Base-by-base conservation (phyloP, 2,888 invertebrate genomes). In the Synergus gifuensis region DNA sequence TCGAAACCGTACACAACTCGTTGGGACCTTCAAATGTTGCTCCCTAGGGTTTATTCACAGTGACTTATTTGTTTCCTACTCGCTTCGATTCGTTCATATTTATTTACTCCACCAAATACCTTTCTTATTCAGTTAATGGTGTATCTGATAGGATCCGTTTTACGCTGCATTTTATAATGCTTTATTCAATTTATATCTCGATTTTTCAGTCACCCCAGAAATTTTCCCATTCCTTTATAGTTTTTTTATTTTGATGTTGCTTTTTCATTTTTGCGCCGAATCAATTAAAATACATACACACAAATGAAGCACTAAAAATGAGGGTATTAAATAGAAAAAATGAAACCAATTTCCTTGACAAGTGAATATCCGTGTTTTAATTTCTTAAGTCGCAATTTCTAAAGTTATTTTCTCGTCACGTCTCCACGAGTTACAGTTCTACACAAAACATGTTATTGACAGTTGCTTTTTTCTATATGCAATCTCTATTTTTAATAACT, bases 1-100 rank as follows among this genome's bases (percentile, higher is more conserved):
- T 46, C 66, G 79, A 80, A 79, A 81, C 77, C 77, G 77, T 82
- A 73, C 60, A 67, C 64, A 46, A 22, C 22, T 46, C 16, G 40
- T n/a, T n/a, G 44, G 67, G 14, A 28, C 69, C 69, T 46, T 69
- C 69, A 28, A 36, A 49, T 4, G 16, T 14, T 28, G 1, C n/a
- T 49, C 36, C 69, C 28, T 16, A 36, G n/a, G 3, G 9, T 69
- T 69, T n/a, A 22, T 49, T 69, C 69, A 16, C n/a, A 69, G 69
- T 69, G 69, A 69, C 69, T 49, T 69, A 69, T 69, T 69, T 69
- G 69, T 49, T 69, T 49, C 49, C 49, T 16, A 69, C 69, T 69
- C n/a, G 69, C 49, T 69, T 69, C 46, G 69, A 28, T 69, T 49
- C 49, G 49, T 49, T 49, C 69, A 69, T 49, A 69, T 69, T 69